phyloP scores from a whole-genome alignment of 2,888 invertebrate genomes.

The Cabera pusaria region DNA sequence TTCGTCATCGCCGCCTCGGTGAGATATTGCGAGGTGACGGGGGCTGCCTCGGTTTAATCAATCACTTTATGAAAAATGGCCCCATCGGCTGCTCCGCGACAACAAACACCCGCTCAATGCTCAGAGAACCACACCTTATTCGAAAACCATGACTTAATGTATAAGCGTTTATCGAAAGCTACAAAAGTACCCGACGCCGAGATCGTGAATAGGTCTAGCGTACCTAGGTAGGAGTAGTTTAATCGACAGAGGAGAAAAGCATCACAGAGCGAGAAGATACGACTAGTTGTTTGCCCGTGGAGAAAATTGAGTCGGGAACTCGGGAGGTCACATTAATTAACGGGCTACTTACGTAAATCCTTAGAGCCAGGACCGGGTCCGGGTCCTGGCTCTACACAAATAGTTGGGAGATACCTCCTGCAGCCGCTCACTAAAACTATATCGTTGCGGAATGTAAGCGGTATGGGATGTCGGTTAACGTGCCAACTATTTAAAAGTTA shows the following conservation, averaged over 20 bases:
- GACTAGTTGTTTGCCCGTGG: constrained; percentile 12
- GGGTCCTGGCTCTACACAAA: constrained; percentile 1
- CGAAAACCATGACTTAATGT: too few species aligned
- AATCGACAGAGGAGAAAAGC: too few species aligned
- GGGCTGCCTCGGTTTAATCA: constrained; percentile 1
- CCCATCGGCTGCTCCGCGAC: constrained; percentile 2
- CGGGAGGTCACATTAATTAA: constrained; percentile 8
- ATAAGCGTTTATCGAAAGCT: too few species aligned
- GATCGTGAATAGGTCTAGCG: too few species aligned
- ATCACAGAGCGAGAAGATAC: background rate
- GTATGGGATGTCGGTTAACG: background rate
- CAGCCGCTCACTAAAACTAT: too few species aligned
- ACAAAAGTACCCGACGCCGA: too few species aligned
- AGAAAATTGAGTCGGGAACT: background rate
- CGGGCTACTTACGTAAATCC: too few species aligned
- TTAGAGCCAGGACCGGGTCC: too few species aligned
- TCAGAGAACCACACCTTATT: background rate
- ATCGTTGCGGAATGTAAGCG: too few species aligned
- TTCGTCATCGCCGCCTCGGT: too few species aligned
- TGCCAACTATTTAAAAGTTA: constrained; percentile 9
- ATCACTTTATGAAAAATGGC: constrained; percentile 12
- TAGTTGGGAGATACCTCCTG: background rate
- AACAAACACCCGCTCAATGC: constrained; percentile 3
- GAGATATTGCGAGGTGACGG: too few species aligned
- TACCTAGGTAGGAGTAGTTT: too few species aligned